phyloP scores from a whole-genome alignment of 2,888 invertebrate species.

The Athalia circularis region DNA sequence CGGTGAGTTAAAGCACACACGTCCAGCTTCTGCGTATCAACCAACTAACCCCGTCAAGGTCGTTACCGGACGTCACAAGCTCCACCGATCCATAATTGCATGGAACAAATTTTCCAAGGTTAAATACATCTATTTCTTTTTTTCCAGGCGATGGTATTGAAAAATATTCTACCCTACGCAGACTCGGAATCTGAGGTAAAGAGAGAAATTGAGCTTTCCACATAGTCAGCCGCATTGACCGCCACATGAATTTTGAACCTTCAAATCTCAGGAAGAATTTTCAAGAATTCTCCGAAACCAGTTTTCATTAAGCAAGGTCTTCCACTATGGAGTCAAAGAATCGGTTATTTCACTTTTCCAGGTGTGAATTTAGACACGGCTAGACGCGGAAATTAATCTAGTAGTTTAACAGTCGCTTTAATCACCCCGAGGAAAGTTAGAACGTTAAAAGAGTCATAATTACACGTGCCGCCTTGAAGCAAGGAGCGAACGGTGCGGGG shows the following conservation, averaged over 20 bases:
- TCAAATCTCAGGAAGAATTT: too few relatives aligned
- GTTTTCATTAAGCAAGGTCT: too few relatives aligned
- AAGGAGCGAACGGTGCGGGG: background rate
- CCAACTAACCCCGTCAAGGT: slow-evolving; percentile 11
- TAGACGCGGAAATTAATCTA: slow-evolving; percentile 11
- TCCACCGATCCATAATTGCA: background rate
- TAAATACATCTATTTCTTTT: background rate
- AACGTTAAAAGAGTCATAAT: slow-evolving; percentile 37
- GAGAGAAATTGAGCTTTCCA: too few relatives aligned
- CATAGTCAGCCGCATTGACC: too few relatives aligned
- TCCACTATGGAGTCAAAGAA: background rate
- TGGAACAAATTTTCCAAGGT: background rate
- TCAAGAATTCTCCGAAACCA: too few relatives aligned
- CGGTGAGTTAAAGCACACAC: background rate
- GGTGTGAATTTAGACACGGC: background rate
- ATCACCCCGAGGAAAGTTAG: slow-evolving; percentile 19
- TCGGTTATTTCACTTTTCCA: background rate
- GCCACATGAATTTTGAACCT: too few relatives aligned
- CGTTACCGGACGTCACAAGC: background rate
- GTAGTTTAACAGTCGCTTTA: background rate
- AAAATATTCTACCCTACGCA: too few relatives aligned
- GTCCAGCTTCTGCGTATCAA: background rate
- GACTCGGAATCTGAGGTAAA: too few relatives aligned
- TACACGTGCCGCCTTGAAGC: slow-evolving; percentile 21
- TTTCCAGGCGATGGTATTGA: too few relatives aligned